Conservation (phyloP, 2,113 vertebrate species). For the Gallinago paraguaiae region DNA sequence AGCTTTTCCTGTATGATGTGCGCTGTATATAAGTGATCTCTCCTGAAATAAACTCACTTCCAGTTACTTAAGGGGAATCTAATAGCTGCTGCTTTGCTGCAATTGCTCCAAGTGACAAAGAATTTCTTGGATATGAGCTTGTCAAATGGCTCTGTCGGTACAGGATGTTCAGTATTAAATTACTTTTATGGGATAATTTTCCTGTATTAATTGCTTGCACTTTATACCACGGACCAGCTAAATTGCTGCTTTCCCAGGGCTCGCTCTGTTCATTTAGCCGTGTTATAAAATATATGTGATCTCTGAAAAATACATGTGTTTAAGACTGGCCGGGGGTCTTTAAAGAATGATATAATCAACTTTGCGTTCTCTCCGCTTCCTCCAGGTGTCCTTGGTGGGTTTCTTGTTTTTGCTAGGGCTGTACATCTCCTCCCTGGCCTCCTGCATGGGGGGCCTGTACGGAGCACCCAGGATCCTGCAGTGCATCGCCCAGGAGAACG, state of each 20-base stretch:
- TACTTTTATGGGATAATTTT: conserved; percentile 52
- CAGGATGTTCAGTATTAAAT: conserved; percentile 62
- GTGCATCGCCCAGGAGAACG: conserved; percentile 94
- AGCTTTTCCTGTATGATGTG: conserved; percentile 58
- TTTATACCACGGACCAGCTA: conserved; percentile 9
- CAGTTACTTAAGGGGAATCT: conserved; percentile 58
- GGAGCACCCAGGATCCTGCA: conserved; percentile 96
- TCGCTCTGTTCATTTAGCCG: background rate
- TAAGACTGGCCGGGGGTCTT: background rate
- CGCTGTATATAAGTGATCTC: conserved; percentile 52
- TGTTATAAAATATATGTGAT: background rate
- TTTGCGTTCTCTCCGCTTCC: conserved; percentile 27
- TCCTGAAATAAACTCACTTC: conserved; percentile 69
- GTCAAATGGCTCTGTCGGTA: conserved; percentile 31
- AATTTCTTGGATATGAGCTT: conserved; percentile 48
- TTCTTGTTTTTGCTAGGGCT: conserved; percentile 96
- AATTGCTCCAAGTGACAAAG: conserved; percentile 28
- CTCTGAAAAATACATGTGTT: background rate
- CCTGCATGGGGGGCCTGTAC: conserved; percentile 96
- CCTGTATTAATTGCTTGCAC: conserved; percentile 50
- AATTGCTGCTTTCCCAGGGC: background rate
- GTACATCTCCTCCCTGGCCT: conserved; percentile 96
- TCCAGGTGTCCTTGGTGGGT: conserved; percentile 95
- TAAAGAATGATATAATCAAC: background rate
- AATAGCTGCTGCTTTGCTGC: conserved; percentile 36